Conservation (phyloP, 2,888 invertebrate species). For the Bruchidius siliquastri region DNA sequence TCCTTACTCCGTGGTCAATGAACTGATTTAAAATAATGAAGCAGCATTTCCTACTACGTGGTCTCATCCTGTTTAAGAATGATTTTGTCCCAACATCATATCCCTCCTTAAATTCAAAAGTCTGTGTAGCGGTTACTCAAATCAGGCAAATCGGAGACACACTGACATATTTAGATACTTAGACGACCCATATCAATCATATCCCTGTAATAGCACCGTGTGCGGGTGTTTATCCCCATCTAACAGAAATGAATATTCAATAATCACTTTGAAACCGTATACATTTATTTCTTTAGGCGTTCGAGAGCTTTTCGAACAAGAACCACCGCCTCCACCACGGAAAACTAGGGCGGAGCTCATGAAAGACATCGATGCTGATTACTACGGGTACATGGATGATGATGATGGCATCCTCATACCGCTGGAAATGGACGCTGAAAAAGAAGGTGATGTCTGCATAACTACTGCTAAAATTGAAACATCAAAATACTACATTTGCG, state of each 20-base stretch:
- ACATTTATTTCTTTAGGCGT: constrained; percentile 59
- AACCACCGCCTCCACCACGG: constrained; percentile 82
- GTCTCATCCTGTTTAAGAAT: too few species aligned
- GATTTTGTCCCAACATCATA: too few species aligned
- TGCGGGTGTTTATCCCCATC: too few species aligned
- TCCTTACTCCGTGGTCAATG: too few species aligned
- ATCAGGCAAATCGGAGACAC: too few species aligned
- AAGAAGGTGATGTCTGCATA: constrained; percentile 50
- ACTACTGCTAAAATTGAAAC: not conserved
- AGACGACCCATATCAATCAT: too few species aligned
- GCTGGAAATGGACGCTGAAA: constrained; percentile 77
- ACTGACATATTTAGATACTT: too few species aligned
- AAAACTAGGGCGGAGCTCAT: constrained; percentile 94
- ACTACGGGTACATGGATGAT: constrained; percentile 98
- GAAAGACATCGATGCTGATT: constrained; percentile 97
- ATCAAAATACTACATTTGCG: not conserved
- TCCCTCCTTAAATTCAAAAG: too few species aligned
- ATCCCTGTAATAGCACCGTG: too few species aligned
- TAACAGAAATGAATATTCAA: not conserved
- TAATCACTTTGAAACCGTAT: not conserved
- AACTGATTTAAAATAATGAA: too few species aligned
- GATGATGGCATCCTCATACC: constrained; percentile 94
- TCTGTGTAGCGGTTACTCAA: too few species aligned
- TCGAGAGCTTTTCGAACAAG: constrained; percentile 94
- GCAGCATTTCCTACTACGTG: too few species aligned